A percentile compares a stretch with the other conserved stretches of the same genome.
phyloP scores from a whole-genome alignment of 2,113 vertebrate species.

The Periophthalmus modestus region DNA sequence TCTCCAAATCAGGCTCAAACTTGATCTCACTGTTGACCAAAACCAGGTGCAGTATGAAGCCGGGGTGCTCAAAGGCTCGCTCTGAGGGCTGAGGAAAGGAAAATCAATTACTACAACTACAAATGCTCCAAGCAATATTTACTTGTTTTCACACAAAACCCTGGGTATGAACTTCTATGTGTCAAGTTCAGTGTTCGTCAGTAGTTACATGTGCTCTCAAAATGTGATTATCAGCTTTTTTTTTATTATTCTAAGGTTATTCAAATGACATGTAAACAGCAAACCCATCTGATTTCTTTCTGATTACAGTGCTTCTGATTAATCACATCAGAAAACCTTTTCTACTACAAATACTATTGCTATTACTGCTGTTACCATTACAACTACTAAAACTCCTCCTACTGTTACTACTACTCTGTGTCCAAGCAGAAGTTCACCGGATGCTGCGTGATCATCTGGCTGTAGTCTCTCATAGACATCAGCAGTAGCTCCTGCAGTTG shows the following conservation, averaged over 20 bases:
- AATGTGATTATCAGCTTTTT: no score
- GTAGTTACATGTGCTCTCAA: no score
- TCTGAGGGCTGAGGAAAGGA: constrained; percentile 71
- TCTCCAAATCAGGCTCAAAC: constrained; percentile 83
- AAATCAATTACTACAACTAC: no score
- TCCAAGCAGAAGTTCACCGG: constrained; percentile 52
- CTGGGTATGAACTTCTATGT: no score
- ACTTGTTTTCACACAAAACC: no score
- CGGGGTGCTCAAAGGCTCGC: constrained; percentile 76
- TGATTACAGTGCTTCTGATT: no score
- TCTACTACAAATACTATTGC: not conserved
- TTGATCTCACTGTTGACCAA: constrained; percentile 77
- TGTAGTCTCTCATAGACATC: constrained; percentile 84
- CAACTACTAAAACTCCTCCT: not conserved
- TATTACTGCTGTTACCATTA: not conserved
- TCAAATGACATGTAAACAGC: no score
- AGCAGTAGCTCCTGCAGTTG: constrained; percentile 84
- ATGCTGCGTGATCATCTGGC: constrained; percentile 78
- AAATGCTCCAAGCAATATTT: no score
- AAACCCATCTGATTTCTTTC: no score
- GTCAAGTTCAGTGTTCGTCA: no score
- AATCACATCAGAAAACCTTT: no score
- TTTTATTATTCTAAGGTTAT: no score
- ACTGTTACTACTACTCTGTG: not conserved
- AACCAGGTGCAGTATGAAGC: constrained; percentile 83